Base-by-base conservation (phyloP, 2,113 vertebrate genomes). In the Salvator merianae region DNA sequence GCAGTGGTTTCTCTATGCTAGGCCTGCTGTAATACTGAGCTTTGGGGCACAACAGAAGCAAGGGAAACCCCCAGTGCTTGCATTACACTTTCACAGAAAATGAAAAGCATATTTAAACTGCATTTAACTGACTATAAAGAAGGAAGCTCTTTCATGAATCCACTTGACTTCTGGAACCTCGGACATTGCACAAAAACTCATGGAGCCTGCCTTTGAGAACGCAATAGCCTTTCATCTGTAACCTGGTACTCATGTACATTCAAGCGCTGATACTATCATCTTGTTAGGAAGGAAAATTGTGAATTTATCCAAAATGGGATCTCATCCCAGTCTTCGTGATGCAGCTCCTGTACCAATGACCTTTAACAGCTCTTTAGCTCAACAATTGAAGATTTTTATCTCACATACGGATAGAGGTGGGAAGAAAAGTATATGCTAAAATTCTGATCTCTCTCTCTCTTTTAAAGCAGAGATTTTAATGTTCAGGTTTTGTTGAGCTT, bases 261-360 rank as follows among this genome's bases (percentile, higher is more conserved):
- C 92, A 91, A 92, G 91, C 91, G 86, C 90, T 68, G 88, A 94
- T 93, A 91, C 88, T 81, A 94, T 94, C 94, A 93, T 89, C 94
- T 94, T 90, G 91, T 94, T 93, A 95, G 90, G 92, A 91, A 94
- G 90, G 91, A 84, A 92, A 94, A 92, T 89, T 90, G 94, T 93
- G 93, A 91, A 91, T 93, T 95, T 95, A 94, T 94, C 94, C 94
- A 90, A 88, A 94, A 92, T 91, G 90, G 94, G 89, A 94, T 95
- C 94, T 95, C 89, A 90, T 89, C 89, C 68, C 83, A 30, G 1
- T 81, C 78, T 93, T 87, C 93, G 91, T 87, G 91, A 93, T 91
- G 92, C 69, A 88, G 88, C 91, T 91, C 88, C 91, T 88, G 90
- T 91, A 86, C 81, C 83, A 62, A 85, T 93, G 94, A 94, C 95